Evolutionary conservation across 2,797 vertebrate genomes (phyloP).

Genomic region (Hoplostethus atlanticus): DNA sequence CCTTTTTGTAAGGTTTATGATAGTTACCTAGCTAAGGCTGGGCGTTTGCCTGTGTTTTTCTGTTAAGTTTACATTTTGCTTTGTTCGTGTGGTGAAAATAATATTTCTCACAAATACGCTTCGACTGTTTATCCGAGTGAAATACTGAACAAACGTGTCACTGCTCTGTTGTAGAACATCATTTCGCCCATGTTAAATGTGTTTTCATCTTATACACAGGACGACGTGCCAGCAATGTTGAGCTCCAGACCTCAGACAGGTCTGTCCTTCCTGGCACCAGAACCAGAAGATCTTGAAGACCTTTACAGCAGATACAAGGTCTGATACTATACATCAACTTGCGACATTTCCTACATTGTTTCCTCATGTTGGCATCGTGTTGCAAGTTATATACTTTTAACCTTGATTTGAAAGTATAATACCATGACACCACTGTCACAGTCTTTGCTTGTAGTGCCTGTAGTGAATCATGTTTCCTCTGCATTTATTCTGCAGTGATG

Average conservation of each 20-base stretch:
- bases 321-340: not conserved
- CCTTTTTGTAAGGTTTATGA: not conserved
- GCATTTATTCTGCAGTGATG: not conserved
- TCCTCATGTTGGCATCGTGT: not conserved
- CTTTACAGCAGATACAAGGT: slow-evolving; percentile 97
- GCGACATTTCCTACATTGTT: no score
- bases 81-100: not conserved
- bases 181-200: not conserved
- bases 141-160: no score
- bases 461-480: not conserved
- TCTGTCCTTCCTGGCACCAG: slow-evolving; percentile 92
- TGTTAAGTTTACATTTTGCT: not conserved
- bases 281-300: slow-evolving; percentile 93
- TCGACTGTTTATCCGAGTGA: no score
- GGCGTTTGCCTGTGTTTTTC: not conserved
- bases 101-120: not conserved
- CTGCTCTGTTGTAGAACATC: not conserved
- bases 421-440: not conserved
- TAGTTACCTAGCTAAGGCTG: not conserved
- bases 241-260: slow-evolving; percentile 89
- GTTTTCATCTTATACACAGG: slow-evolving; percentile 74
- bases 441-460: no score
- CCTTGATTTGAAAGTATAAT: not conserved
- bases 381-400: not conserved
- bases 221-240: slow-evolving; percentile 88